Evolutionary conservation across 2,113 vertebrate species (phyloP), one percentile per base, ranked within the genome.

Genomic region (Pavo muticus): DNA sequence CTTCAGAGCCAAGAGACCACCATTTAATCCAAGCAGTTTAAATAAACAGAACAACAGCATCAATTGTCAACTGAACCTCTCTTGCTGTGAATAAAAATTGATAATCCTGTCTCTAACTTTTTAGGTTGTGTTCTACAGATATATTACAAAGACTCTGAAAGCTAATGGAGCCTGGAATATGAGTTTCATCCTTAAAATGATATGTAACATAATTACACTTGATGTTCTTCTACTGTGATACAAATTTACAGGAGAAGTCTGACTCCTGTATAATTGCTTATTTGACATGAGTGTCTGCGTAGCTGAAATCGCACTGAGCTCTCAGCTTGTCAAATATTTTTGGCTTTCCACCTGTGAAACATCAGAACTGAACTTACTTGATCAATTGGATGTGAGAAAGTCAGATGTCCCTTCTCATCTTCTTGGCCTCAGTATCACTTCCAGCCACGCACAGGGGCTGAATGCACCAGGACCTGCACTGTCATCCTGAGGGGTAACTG

Each of bases 151-250:
- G 93, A 73, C 37, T 95, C 70, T 94, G 90, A 95, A 92, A 95
- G 87, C 90, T 97, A 97, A 97, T 97, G 96, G 96, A 96, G 94
- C 96, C 85, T 97, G 83, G 81, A 96, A 97, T 94, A 97, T 92
- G 95, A 97, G 85, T 78, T 91, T 94, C 91, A 90, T 95, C 88
- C 83, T 96, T 96, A 93, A 93, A 97, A 95, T 67, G 61, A 79
- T 93, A 88, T 74, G 79, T 87, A 93, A 96, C 2, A 0, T 94
- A 93, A 97, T 97, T 96, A 97, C 72, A 70, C 75, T 83, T 90
- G 96, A 96, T 91, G 88, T 94, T 96, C 91, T 93, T 94, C 65
- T 84, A 45, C 72, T 70, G 65, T 79, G 72, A 80, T 95, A 91
- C 82, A 94, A 84, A 96, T 97, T 95, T 94, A 87, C 80, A 87